Base-by-base conservation (phyloP, 2,113 vertebrate species). In the Tautogolabrus adspersus region DNA sequence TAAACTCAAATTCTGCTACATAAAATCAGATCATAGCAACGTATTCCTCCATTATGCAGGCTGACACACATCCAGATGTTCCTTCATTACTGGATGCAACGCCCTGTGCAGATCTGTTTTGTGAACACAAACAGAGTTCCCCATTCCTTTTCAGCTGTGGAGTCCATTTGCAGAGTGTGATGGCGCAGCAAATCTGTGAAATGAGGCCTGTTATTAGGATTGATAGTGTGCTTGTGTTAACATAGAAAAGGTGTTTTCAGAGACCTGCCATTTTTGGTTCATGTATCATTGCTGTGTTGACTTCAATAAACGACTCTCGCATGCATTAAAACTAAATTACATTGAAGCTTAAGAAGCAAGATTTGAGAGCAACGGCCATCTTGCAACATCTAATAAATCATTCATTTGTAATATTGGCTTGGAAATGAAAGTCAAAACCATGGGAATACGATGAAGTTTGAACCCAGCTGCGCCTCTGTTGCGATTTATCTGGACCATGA, bases 341-440 rank as follows among this genome's bases (percentile, higher is more conserved):
- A 75, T 66, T 69, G 47, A 83, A 72, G 67, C n/a, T 75, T 77
- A 88, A 74, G 30, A 77, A 74, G 19, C 10, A 13, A 22, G 22
- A 64, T 72, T 75, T 80, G 46, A 75, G 56, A 72, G 64, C 63
- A 70, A 81, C 70, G 57, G 51, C 26, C 59, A 16, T 75, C 42
- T 42, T 64, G 56, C 57, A 62, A 52, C 58, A 73, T 82, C 72
- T 73, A 65, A 86, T 86, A 68, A 87, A 86, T 86, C 69, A 64
- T 72, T 77, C 60, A 67, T 77, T 34, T 8, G 34, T 64, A 62
- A 72, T 72, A 75, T 67, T 82, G 54, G 60, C 76, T 78, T 56
- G 5, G 21, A 78, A 86, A 71, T 84, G 18, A 79, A 70, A 68
- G 38, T 70, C 12, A 87, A 7, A 78, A 70, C 65, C 67, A 47